phyloP scores from a whole-genome alignment of 1,140 invertebrate species.

The Sycophila sp. region DNA sequence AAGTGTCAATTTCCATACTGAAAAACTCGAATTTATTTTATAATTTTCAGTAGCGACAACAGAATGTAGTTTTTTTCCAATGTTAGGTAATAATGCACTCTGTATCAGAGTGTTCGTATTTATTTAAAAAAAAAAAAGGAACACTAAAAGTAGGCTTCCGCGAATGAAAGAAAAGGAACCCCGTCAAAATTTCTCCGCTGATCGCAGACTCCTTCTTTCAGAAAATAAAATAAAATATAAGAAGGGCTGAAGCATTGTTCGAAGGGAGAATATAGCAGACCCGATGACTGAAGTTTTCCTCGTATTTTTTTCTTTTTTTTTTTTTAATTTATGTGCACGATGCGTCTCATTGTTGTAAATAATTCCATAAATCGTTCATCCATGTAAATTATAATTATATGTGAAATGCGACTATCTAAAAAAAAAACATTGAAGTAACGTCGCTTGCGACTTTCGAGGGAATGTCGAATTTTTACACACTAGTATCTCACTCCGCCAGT shows the following conservation, averaged over 20 bases:
- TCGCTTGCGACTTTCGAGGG: conserved; percentile 5
- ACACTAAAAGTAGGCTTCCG: conserved; percentile 21
- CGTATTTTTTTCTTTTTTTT: conserved; percentile 26
- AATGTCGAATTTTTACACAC: conserved; percentile 1
- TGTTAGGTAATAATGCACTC: conserved; percentile 40
- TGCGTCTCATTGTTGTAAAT: conserved; percentile 52
- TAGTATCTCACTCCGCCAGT: no score
- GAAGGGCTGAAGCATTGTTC: conserved; percentile 6
- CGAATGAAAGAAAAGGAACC: conserved; percentile 14
- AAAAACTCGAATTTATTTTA: conserved; percentile 24
- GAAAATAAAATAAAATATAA: background rate
- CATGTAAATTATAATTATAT: conserved; percentile 47
- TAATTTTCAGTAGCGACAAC: conserved; percentile 7
- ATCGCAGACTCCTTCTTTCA: background rate
- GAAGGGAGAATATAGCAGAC: conserved; percentile 1
- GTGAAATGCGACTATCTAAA: conserved; percentile 31
- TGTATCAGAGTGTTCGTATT: conserved; percentile 59
- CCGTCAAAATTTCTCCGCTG: conserved; percentile 1
- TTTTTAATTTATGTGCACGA: conserved; percentile 36
- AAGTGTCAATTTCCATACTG: conserved; percentile 8
- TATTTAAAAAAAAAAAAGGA: conserved; percentile 41
- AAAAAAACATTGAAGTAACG: background rate
- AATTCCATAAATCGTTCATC: conserved; percentile 47
- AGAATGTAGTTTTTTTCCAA: conserved; percentile 5
- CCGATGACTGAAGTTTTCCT: conserved; percentile 22